phyloP scores from a whole-genome alignment of 2,888 invertebrate species.

The Zootermopsis nevadensis region DNA sequence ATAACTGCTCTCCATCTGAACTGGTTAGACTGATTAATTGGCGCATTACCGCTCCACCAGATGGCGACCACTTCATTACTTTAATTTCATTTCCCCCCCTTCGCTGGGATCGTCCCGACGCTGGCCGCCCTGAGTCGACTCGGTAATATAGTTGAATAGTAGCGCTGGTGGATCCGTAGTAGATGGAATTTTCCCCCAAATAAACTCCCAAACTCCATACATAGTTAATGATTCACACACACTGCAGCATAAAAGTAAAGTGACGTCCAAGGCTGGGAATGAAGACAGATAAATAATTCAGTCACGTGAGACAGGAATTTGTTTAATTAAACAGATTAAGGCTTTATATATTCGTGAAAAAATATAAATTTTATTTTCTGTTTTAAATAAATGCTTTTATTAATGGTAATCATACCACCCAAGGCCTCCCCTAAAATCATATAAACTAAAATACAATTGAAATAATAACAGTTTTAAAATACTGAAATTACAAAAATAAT shows the following conservation, averaged over 20 bases:
- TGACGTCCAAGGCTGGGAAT: neutral
- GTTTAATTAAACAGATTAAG: neutral
- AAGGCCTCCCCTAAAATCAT: too few relatives aligned
- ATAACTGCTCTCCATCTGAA: slow-evolving; percentile 26
- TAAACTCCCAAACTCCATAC: neutral
- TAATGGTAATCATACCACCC: too few relatives aligned
- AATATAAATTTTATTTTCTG: too few relatives aligned
- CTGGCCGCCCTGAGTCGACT: neutral
- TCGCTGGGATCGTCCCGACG: neutral
- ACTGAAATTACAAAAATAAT: too few relatives aligned
- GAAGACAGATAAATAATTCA: neutral
- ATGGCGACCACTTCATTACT: slow-evolving; percentile 47
- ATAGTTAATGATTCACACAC: neutral
- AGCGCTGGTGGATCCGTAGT: too few relatives aligned
- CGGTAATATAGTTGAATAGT: slow-evolving; percentile 3
- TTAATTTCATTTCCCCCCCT: slow-evolving; percentile 40
- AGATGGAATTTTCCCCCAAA: neutral
- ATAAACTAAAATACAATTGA: too few relatives aligned
- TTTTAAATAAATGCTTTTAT: too few relatives aligned
- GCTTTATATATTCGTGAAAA: neutral
- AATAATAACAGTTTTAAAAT: too few relatives aligned
- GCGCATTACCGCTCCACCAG: slow-evolving; percentile 21
- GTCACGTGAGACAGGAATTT: neutral
- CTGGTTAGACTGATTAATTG: slow-evolving; percentile 29
- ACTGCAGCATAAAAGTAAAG: neutral